Conservation (phyloP, 1,140 invertebrate species). For the Drosophila simulans region DNA sequence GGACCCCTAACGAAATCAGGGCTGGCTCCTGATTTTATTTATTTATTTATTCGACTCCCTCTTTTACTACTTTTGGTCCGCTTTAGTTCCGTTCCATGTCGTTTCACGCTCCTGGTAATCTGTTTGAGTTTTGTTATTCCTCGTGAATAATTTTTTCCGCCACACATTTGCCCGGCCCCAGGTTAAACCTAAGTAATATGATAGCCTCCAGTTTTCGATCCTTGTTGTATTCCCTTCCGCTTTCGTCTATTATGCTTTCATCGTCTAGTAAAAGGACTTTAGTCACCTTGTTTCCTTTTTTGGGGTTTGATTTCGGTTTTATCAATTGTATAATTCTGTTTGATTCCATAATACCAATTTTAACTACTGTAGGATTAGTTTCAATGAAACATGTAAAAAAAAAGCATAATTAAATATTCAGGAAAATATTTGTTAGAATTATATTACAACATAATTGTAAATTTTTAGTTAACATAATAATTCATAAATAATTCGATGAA, state of each 20-base stretch:
- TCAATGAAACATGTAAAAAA: background rate
- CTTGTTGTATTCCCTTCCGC: background rate
- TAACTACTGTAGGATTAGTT: no score
- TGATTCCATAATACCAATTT: constrained; percentile 4
- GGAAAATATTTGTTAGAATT: no score
- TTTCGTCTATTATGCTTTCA: constrained; percentile 50
- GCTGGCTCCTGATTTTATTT: constrained; percentile 71
- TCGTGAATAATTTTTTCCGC: constrained; percentile 65
- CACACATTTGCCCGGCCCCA: constrained; percentile 28
- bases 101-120: constrained; percentile 48
- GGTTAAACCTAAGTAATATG: constrained; percentile 25
- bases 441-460: no score
- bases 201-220: constrained; percentile 13
- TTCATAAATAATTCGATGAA: no score
- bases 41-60: constrained; percentile 65
- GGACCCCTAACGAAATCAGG: constrained; percentile 52
- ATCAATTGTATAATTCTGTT: background rate
- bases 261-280: constrained; percentile 29
- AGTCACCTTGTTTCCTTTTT: constrained; percentile 19
- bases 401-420: no score
- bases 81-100: constrained; percentile 47
- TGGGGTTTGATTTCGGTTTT: background rate
- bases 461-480: no score
- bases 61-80: constrained; percentile 36
- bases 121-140: constrained; percentile 55